A percentile compares a stretch with the other conserved stretches of the same genome.
Evolutionary conservation across 2,888 invertebrate genomes (phyloP).

Genomic region (Eudiplozoon nipponicum): DNA sequence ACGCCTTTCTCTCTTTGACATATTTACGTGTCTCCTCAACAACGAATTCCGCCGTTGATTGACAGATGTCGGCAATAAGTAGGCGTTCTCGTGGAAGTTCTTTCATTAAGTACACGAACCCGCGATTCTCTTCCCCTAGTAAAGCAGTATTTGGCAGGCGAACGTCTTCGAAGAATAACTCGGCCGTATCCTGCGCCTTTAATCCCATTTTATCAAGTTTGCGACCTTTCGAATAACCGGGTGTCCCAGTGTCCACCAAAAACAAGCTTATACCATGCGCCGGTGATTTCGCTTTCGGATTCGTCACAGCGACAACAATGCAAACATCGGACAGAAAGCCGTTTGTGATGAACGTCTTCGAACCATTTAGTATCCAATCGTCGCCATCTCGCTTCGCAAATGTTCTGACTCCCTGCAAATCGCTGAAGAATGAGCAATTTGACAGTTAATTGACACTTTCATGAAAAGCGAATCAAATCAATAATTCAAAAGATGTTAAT

Average conservation of each 20-base stretch:
- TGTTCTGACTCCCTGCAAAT: conserved; percentile 28
- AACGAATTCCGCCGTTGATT: conserved; percentile 26
- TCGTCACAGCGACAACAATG: conserved; percentile 28
- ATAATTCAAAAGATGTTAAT: no score
- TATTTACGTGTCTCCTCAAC: conserved; percentile 28
- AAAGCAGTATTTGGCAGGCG: conserved; percentile 24
- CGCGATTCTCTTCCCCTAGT: conserved; percentile 26
- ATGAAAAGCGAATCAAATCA: no score
- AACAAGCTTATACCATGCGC: conserved; percentile 29
- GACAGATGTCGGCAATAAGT: conserved; percentile 23
- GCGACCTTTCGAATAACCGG: conserved; percentile 27
- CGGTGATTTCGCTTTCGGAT: conserved; percentile 25
- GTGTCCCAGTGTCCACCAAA: conserved; percentile 27
- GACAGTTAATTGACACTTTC: no score
- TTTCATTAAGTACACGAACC: conserved; percentile 28
- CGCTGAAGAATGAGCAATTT: conserved; percentile 21
- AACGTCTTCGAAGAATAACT: conserved; percentile 28
- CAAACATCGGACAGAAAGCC: conserved; percentile 26
- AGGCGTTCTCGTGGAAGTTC: conserved; percentile 29
- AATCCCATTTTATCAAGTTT: conserved; percentile 28
- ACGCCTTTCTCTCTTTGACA: conserved; percentile 27
- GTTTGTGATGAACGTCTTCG: conserved; percentile 29
- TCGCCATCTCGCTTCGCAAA: conserved; percentile 27
- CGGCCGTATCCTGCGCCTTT: conserved; percentile 28
- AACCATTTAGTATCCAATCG: conserved; percentile 29